phyloP scores from a whole-genome alignment of 23 tunicate genomes.

The Halocynthia roretzi region DNA sequence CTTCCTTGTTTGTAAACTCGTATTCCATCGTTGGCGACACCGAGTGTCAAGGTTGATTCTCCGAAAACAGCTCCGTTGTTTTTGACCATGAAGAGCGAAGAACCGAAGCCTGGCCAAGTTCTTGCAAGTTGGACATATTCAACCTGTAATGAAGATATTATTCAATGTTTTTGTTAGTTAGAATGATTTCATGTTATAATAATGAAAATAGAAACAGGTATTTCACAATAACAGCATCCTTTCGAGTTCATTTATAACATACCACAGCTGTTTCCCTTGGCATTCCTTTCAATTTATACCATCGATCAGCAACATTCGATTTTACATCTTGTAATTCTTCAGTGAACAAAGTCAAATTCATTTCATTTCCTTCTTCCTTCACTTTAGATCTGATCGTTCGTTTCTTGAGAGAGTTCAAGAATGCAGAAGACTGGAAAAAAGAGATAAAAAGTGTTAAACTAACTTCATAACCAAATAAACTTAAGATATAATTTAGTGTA shows the following conservation, averaged over 20 bases:
- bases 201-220: too few species aligned
- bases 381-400: constrained; percentile 47
- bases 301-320: constrained; percentile 72
- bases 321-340: constrained; percentile 74
- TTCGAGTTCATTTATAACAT: constrained; percentile 2
- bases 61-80: constrained; percentile 85
- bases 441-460: neutral
- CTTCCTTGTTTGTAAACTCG: constrained; percentile 76
- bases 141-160: constrained; percentile 25
- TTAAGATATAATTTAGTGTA: neutral
- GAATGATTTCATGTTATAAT: too few species aligned
- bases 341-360: constrained; percentile 64
- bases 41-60: constrained; percentile 47
- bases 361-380: constrained; percentile 66
- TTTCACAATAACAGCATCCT: too few species aligned
- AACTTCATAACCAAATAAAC: neutral
- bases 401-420: constrained; percentile 67
- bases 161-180: too few species aligned
- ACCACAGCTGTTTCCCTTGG: constrained; percentile 70
- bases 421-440: constrained; percentile 25
- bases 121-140: constrained; percentile 83
- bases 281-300: constrained; percentile 81
- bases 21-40: constrained; percentile 60
- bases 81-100: constrained; percentile 67
- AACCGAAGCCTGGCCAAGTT: constrained; percentile 89